Base-by-base conservation (phyloP, 2,888 invertebrate genomes). In the Eubasilissa splendida region DNA sequence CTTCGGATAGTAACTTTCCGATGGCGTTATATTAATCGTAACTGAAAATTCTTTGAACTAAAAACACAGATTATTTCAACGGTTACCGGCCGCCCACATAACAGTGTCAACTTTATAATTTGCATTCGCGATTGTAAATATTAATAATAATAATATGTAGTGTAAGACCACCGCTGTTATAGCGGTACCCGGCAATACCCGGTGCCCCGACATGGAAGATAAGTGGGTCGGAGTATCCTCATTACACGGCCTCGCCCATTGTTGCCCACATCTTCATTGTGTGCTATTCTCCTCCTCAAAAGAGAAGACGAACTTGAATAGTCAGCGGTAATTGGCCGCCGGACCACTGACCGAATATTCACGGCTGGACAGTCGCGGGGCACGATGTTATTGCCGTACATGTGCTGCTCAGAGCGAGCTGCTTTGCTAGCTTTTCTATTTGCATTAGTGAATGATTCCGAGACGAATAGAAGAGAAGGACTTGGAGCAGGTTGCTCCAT, bases 331-430 rank as follows among this genome's bases (percentile, higher is more conserved):
- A 58, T 74, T 74, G 74, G 50, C 31, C 70, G 42, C 59, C 79
- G 81, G 80, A 82, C 83, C 82, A 83, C 81, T 83, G 82, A 83
- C 83, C 83, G 83, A 83, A 76, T 80, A 83, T 77, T 76, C 74
- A 80, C 80, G 83, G 80, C 71, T 82, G 82, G 81, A 52, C 68
- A 63, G 65, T 50, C 65, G 22, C 53, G 52, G 10, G 70, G 14
- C 14, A 10, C 68, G 50, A 68, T 14, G 33, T 14, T 7, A 42
- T 42, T 42, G 2, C 42, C 42, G 42, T 7, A 7, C 42, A 42
- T 2, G 42, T 42, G 7, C 22, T 22, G 22, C 1, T 22, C 22
- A 22, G 22, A 22, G 22, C 22, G 22, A 22, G 22, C 22, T 22
- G 22, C 22, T 1, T 22, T 22, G 22, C 22, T 22, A 22, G 22